Evolutionary conservation across 2,113 vertebrate species (phyloP).

Genomic region (Myrmecophaga tridactyla): DNA sequence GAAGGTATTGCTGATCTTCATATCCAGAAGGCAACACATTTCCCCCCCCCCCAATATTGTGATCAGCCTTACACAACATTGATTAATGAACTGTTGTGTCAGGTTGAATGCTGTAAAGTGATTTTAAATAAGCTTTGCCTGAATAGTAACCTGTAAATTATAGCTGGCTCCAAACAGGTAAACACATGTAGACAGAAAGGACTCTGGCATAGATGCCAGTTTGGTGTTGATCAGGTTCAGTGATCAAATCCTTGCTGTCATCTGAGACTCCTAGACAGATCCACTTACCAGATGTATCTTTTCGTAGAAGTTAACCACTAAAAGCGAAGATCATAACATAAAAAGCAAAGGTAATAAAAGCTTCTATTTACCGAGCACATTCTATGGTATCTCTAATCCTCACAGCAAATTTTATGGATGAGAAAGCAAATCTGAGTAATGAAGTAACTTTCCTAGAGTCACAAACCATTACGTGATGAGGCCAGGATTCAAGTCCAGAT

Average conservation of each 20-base stretch:
- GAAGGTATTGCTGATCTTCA: not conserved
- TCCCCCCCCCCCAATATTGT: accelerated
- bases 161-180: not conserved
- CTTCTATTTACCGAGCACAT: not conserved
- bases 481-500: not conserved
- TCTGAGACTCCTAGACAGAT: not conserved
- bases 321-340: not conserved
- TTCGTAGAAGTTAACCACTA: not conserved
- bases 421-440: not conserved
- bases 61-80: not conserved
- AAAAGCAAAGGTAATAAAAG: not conserved
- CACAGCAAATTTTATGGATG: not conserved
- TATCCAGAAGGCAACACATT: not conserved
- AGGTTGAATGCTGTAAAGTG: not conserved
- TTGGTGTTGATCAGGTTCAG: not conserved
- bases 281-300: not conserved
- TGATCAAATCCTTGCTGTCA: not conserved
- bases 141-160: not conserved
- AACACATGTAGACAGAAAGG: not conserved
- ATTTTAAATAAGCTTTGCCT: constrained; percentile 5
- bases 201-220: not conserved
- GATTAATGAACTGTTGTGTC: not conserved
- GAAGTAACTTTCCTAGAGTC: not conserved
- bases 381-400: not conserved
- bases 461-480: not conserved